Conservation (phyloP, 2,113 vertebrate genomes). For the Chlorodrepanis virens region DNA sequence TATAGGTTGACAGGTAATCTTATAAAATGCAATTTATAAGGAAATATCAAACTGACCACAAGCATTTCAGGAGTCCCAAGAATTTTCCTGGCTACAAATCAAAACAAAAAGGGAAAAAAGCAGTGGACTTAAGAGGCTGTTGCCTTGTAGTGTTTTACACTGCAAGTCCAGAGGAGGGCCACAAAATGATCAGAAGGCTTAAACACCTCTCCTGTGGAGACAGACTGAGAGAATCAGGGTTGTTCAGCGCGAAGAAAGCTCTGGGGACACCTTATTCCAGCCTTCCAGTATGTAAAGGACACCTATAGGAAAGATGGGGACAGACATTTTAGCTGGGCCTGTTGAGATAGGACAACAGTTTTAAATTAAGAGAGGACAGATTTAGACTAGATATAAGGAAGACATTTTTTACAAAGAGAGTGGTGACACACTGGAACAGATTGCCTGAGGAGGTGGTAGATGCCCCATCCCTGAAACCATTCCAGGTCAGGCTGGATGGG, state of each 20-base stretch:
- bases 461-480: not conserved
- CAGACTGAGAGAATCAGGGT: not conserved
- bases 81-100: conserved; percentile 42
- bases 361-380: not conserved
- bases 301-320: not conserved
- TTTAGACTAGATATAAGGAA: not conserved
- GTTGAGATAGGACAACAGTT: not conserved
- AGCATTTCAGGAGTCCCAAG: conserved; percentile 49
- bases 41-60: conserved; percentile 60
- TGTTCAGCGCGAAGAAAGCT: not conserved
- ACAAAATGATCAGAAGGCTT: not conserved
- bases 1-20: not conserved
- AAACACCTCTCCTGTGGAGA: not conserved
- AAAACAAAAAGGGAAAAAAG: conserved; percentile 11
- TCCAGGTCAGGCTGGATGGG: not conserved
- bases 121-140: not conserved
- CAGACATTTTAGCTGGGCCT: not conserved
- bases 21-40: conserved; percentile 9
- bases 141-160: not conserved
- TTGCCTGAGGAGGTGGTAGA: not conserved
- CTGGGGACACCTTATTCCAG: not conserved
- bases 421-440: not conserved
- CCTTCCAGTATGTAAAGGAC: not conserved
- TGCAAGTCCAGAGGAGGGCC: not conserved
- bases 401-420: not conserved